phyloP scores from a whole-genome alignment of 2,797 vertebrate genomes.

The Sebastes kiyomatsui region DNA sequence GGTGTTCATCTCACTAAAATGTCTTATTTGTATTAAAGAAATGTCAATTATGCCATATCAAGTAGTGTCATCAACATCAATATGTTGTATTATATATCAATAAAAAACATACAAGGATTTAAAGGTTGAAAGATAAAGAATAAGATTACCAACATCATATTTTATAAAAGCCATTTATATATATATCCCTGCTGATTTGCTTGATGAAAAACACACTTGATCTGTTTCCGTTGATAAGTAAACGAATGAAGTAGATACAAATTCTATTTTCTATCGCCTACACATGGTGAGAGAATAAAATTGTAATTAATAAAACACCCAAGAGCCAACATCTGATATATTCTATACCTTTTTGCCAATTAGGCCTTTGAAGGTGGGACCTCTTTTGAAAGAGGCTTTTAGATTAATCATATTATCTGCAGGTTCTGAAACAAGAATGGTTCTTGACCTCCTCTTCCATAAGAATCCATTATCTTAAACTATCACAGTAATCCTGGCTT shows the following conservation, averaged over 20 bases:
- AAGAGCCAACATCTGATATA: conserved; percentile 83
- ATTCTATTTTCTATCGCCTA: conserved; percentile 76
- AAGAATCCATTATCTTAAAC: conserved; percentile 99
- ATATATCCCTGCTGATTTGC: conserved; percentile 39
- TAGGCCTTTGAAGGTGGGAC: conserved; percentile 92
- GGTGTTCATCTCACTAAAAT: conserved; percentile 69
- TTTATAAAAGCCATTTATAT: conserved; percentile 56
- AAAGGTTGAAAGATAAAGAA: conserved; percentile 72
- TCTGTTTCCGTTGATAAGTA: conserved; percentile 63
- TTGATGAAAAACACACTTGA: conserved; percentile 47
- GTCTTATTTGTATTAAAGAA: conserved; percentile 77
- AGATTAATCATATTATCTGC: conserved; percentile 99
- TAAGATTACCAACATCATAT: conserved; percentile 61
- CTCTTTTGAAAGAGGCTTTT: conserved; percentile 98
- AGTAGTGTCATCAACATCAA: conserved; percentile 74
- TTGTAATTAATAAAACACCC: conserved; percentile 76
- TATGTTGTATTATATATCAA: conserved; percentile 66
- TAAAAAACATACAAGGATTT: conserved; percentile 57
- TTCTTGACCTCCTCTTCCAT: conserved; percentile 97
- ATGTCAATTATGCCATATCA: conserved; percentile 76
- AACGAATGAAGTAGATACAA: conserved; percentile 74
- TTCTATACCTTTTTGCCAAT: conserved; percentile 91
- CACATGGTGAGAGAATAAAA: conserved; percentile 72
- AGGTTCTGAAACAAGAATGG: conserved; percentile 98
- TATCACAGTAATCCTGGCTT: conserved; percentile 99